Conservation (phyloP, 2,113 vertebrate genomes). For the Ranitomeya imitator region DNA sequence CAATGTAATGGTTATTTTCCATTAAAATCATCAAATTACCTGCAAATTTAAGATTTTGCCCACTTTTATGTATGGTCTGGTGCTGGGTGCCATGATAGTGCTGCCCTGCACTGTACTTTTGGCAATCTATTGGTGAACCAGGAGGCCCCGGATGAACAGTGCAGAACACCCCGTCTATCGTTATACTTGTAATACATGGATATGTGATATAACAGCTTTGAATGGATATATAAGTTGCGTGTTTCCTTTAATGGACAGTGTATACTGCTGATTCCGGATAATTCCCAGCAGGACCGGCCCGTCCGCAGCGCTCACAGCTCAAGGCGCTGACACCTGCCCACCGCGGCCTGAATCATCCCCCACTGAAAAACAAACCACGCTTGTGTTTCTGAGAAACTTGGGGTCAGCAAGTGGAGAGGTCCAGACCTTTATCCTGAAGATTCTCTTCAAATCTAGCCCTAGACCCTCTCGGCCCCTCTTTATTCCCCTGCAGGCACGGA, state of each 20-base stretch:
- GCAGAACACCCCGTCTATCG: neutral
- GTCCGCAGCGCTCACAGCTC: neutral
- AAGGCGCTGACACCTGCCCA: conserved; percentile 20
- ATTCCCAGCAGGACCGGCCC: neutral
- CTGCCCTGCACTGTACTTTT: neutral
- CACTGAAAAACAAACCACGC: conserved; percentile 1
- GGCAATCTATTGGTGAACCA: neutral
- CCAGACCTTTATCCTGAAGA: neutral
- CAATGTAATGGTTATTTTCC: neutral
- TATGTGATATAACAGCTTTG: neutral
- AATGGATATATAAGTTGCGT: neutral
- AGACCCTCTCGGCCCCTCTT: neutral
- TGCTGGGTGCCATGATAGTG: neutral
- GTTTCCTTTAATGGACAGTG: neutral
- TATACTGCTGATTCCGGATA: neutral
- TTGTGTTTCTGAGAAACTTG: neutral
- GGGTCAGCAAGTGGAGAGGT: conserved; percentile 9
- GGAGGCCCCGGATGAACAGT: neutral
- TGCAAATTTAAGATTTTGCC: neutral
- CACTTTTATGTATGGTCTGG: neutral
- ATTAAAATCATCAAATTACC: neutral
- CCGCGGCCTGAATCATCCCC: conserved; percentile 22
- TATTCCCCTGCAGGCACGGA: neutral
- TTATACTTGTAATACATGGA: neutral
- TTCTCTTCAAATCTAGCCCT: conserved; percentile 6